A percentile compares a stretch with the other conserved stretches of the same genome.
Conservation (phyloP, 2,113 vertebrate species). For the Ammodytes marinus region DNA sequence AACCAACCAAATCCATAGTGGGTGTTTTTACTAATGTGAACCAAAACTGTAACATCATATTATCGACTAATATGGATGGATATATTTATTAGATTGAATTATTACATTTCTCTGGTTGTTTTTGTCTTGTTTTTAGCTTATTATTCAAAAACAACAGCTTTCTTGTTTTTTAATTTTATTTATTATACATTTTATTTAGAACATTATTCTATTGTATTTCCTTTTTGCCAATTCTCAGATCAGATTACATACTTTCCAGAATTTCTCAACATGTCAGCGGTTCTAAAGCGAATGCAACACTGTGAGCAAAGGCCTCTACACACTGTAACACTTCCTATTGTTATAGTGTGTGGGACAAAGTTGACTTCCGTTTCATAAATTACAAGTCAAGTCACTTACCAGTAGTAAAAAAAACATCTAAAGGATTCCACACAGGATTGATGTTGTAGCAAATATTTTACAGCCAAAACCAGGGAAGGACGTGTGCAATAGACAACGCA, state of each 20-base stretch:
- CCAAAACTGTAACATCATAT: not conserved
- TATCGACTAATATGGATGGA: not conserved
- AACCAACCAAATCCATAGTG: not conserved
- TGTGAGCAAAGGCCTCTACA: not conserved
- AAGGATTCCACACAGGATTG: not conserved
- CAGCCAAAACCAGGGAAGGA: too few species aligned
- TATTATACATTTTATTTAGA: too few species aligned
- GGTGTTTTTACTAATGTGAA: not conserved
- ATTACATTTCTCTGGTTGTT: not conserved
- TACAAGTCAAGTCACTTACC: not conserved
- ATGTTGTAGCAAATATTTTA: too few species aligned
- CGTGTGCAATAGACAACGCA: too few species aligned
- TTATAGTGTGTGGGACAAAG: not conserved
- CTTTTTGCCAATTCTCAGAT: not conserved
- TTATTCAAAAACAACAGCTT: too few species aligned
- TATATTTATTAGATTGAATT: not conserved
- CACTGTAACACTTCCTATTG: not conserved
- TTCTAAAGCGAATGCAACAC: not conserved
- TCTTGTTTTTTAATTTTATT: too few species aligned
- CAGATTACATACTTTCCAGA: not conserved
- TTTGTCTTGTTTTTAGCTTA: not conserved
- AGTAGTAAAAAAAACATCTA: not conserved
- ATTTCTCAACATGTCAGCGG: conserved; percentile 21
- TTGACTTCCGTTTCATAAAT: not conserved
- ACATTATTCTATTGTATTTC: not conserved